Evolutionary conservation across 2,888 invertebrate species (phyloP).

Genomic region (Malthinus seriepunctatus): DNA sequence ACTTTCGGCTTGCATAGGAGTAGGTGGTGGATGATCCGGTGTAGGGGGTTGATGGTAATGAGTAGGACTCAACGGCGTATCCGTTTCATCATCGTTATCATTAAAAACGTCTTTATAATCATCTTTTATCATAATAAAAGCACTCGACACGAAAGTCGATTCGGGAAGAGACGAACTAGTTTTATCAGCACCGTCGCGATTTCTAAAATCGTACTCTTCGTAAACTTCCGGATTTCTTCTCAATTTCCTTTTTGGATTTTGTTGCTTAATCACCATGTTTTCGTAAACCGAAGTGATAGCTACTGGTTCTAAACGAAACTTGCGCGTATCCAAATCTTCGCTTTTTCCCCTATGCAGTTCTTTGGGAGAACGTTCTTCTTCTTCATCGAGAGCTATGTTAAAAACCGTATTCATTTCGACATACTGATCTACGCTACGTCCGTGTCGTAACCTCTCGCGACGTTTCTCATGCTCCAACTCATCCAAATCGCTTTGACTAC

Average conservation of each 20-base stretch:
- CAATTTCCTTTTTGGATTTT: conserved; percentile 73
- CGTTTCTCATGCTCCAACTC: conserved; percentile 61
- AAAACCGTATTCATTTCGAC: conserved; percentile 71
- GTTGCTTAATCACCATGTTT: conserved; percentile 71
- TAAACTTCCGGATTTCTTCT: conserved; percentile 64
- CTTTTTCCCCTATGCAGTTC: conserved; percentile 54
- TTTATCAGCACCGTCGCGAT: conserved; percentile 37
- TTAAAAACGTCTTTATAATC: conserved; percentile 53
- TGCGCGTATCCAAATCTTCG: conserved; percentile 53
- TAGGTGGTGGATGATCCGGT: conserved; percentile 92
- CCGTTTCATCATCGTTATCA: conserved; percentile 26
- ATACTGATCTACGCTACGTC: conserved; percentile 77
- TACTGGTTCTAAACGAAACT: conserved; percentile 63
- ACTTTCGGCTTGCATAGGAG: conserved; percentile 85
- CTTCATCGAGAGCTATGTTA: conserved; percentile 53
- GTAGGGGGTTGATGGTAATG: conserved; percentile 92
- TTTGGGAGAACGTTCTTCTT: conserved; percentile 43
- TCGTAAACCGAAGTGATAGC: conserved; percentile 76
- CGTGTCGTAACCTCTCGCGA: conserved; percentile 64
- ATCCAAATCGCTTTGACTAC: conserved; percentile 73
- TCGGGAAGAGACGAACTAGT: conserved; percentile 50
- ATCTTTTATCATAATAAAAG: conserved; percentile 58
- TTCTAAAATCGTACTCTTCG: conserved; percentile 65
- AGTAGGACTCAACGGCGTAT: conserved; percentile 81
- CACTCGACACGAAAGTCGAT: conserved; percentile 59